Evolutionary conservation across 2,888 invertebrate species (phyloP).

Genomic region (Aelia acuminata): DNA sequence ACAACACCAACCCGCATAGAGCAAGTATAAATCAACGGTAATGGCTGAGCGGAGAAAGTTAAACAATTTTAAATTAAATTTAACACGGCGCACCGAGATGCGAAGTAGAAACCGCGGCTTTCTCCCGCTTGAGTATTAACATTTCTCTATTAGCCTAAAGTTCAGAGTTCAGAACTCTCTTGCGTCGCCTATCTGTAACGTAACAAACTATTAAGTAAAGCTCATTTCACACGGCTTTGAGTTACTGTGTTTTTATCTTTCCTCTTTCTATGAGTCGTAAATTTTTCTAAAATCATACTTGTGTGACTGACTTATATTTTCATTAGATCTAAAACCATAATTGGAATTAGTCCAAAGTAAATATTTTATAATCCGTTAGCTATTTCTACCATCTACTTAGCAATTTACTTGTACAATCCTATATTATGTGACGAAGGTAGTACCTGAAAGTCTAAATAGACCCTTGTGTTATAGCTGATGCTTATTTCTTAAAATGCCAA

Average conservation of each 20-base stretch:
- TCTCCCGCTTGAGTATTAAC: constrained; percentile 13
- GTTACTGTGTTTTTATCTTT: constrained; percentile 31
- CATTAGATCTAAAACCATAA: too few species aligned
- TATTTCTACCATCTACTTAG: too few species aligned
- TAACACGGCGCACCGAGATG: constrained; percentile 1
- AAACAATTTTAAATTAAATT: constrained; percentile 24
- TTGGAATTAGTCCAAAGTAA: too few species aligned
- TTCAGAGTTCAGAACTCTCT: constrained; percentile 33
- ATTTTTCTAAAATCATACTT: constrained; percentile 29
- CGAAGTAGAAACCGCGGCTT: constrained; percentile 2
- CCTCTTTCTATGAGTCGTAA: constrained; percentile 9
- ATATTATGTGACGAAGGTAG: too few species aligned
- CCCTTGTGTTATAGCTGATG: too few species aligned
- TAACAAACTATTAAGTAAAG: constrained; percentile 46
- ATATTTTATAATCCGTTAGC: too few species aligned
- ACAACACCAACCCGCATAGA: background rate
- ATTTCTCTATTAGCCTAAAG: constrained; percentile 48
- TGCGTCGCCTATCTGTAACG: constrained; percentile 21
- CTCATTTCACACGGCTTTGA: constrained; percentile 11
- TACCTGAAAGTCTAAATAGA: too few species aligned
- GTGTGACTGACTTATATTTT: background rate
- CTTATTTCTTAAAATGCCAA: too few species aligned
- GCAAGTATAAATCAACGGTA: constrained; percentile 5
- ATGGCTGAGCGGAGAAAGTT: constrained; percentile 5
- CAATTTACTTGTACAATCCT: too few species aligned